Percentiles rank a stretch among this genome's conserved stretches.
These are phyloP conservation scores for Dryomyza anilis DNA, from an alignment of 2,888 invertebrate genomes.

Conservation along the genomic window DNA sequence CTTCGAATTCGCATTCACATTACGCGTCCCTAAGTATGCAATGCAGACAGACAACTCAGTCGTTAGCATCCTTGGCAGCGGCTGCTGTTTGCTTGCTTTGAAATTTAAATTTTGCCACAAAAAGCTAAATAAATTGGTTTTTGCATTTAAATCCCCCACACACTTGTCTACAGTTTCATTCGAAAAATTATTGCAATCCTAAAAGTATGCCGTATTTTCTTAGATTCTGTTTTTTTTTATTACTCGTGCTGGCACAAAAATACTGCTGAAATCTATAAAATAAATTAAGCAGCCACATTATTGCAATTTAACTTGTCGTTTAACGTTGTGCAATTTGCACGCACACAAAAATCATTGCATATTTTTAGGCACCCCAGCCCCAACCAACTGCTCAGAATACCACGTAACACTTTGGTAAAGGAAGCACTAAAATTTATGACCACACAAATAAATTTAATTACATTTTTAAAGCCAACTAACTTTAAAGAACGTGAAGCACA, in stretches of 20 bases:
- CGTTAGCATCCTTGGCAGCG: background rate
- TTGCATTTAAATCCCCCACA: background rate
- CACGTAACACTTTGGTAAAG: too few relatives aligned
- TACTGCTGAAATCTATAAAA: background rate
- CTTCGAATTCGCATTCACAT: background rate
- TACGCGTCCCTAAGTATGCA: constrained; percentile 1
- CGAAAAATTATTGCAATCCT: constrained; percentile 4
- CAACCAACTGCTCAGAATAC: too few relatives aligned
- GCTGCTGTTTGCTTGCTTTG: background rate
- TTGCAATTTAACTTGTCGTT: constrained; percentile 40
- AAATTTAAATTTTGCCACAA: constrained; percentile 8
- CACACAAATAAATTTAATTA: constrained; percentile 13
- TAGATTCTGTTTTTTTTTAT: background rate
- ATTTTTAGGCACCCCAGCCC: background rate
- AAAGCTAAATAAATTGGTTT: background rate
- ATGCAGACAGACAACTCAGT: background rate
- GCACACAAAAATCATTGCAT: background rate
- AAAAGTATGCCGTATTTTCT: constrained; percentile 15
- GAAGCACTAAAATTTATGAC: too few relatives aligned
- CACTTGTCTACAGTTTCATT: too few relatives aligned
- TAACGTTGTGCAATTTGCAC: background rate
- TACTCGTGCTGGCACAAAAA: constrained; percentile 2
- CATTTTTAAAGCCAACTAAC: constrained; percentile 6
- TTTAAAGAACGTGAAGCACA: too few relatives aligned
- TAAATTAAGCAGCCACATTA: constrained; percentile 42